Evolutionary conservation across 2,113 vertebrate genomes (phyloP).

Genomic region (Catharus fuscescens): DNA sequence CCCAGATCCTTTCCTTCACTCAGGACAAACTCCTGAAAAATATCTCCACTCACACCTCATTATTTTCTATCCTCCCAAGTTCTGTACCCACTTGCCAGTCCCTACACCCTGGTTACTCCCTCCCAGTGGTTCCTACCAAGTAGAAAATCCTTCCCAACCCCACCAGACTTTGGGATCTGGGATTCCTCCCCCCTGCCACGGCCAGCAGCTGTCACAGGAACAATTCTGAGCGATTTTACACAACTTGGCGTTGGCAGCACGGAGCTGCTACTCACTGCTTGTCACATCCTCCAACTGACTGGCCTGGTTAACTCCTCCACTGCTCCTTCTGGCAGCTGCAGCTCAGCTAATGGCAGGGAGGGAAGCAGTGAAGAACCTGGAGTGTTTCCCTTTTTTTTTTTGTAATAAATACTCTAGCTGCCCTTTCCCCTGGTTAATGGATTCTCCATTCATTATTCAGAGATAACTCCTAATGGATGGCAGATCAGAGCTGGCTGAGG

Average conservation of each 20-base stretch:
- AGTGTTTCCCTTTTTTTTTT: background rate
- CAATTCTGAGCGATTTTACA: background rate
- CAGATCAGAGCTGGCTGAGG: background rate
- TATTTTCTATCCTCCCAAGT: background rate
- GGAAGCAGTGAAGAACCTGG: background rate
- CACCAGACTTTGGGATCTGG: accelerated
- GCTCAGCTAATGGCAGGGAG: background rate
- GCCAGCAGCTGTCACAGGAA: background rate
- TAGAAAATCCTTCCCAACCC: background rate
- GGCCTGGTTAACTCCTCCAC: background rate
- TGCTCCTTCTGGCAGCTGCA: background rate
- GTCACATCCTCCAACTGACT: background rate
- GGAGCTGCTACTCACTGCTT: background rate
- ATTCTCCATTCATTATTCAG: constrained; percentile 67
- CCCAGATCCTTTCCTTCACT: background rate
- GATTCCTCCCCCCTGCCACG: background rate
- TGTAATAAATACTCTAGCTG: background rate
- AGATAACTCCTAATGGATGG: constrained; percentile 40
- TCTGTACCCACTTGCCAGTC: background rate
- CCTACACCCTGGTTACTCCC: no score
- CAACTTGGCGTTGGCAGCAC: background rate
- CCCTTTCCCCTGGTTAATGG: constrained; percentile 57
- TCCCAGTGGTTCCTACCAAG: accelerated
- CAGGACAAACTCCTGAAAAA: background rate
- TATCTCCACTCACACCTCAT: background rate